Base-by-base conservation (phyloP, 2,888 invertebrate genomes). In the Polyommatus iphigenia region DNA sequence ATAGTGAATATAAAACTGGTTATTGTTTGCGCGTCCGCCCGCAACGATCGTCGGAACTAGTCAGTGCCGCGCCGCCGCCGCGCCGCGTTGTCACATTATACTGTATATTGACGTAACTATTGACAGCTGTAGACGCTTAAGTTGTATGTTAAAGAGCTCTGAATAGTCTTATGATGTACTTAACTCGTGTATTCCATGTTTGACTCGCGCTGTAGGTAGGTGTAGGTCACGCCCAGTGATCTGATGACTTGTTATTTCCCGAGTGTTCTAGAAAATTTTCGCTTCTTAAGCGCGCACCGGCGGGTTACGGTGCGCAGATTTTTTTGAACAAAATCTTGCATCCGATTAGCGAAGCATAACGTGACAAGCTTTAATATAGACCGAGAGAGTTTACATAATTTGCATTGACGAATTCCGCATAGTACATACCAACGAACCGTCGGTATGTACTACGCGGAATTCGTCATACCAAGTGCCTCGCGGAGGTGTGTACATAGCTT, bases 161-260 rank as follows among this genome's bases (percentile, higher is more conserved):
- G 87, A 67, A 87, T 82, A 81, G 87, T 90, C 90, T 88, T 85
- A 84, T 85, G 86, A 87, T 90, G 92, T 93, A 93, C 93, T 93
- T 93, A 92, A 90, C 82, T 79, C 79, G 81, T 90, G 87, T 91
- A 91, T 86, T 89, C 90, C 84, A 86, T 80, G 81, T 79, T 71
- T 73, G 41, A 78, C 57, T 77, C 57, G 57, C 78, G 77, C 79
- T 81, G 77, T 76, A 76, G 79, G 79, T 76, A 79, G 79, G 78
- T 78, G 79, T 80, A 46, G 46, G 73, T 20, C 73, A 46, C 73
- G 46, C 73, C 41, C 41, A 67, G 67, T 67, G 32, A 67, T 67
- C 29, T 67, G 67, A 67, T 29, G 29, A 67, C 32, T 67, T 32
- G 67, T 67, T 62, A 62, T 62, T 67, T 67, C 67, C 67, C 67